Base-by-base conservation (phyloP, 2,113 vertebrate genomes). In the Chamaea fasciata region DNA sequence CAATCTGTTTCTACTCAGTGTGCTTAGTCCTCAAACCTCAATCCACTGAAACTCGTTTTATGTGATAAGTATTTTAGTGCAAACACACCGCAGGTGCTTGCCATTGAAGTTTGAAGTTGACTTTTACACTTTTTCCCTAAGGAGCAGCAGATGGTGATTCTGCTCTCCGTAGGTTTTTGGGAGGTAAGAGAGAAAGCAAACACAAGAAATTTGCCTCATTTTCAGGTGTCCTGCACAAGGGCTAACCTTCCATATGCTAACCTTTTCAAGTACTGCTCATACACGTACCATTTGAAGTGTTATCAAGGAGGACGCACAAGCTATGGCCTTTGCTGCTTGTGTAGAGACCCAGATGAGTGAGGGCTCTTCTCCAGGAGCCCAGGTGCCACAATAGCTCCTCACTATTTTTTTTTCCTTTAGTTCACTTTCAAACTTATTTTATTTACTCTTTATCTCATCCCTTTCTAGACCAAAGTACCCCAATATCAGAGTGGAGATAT, bases 1-100 rank as follows among this genome's bases (percentile, higher is more conserved):
- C 83, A 95, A 92, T 87, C 71, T 97, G 82, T 90, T 94, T 92
- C 64, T 17, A 80, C 82, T 70, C 59, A 31, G 27, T 82, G 55
- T 87, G 73, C 44, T 89, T 73, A 79, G 39, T 74, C 78, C 82
- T 94, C 70, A 85, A 96, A 92, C 68, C 46, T 87, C 78, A 91
- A 87, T 87, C 22, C 27, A 62, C 41, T 44, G 65, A 91, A 95
- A 87, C 47, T 74, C 65, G 35, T 82, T 94, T 95, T 78, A 87
- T 92, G 30, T 85, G 80, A 49, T 74, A 94, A 86, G 73, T 82
- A 41, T 75, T 91, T 73, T 44, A 63, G 62, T 93, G 75, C 55
- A 96, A 84, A 77, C 47, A 88, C 81, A 78, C 82, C 94, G 85
- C 89, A 94, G 76, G 69, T 85, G 44, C 37, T 91, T 65, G 62